These are phyloP conservation scores for Acleris laterana DNA, from an alignment of 2,888 invertebrate species.

Conservation along the genomic window DNA sequence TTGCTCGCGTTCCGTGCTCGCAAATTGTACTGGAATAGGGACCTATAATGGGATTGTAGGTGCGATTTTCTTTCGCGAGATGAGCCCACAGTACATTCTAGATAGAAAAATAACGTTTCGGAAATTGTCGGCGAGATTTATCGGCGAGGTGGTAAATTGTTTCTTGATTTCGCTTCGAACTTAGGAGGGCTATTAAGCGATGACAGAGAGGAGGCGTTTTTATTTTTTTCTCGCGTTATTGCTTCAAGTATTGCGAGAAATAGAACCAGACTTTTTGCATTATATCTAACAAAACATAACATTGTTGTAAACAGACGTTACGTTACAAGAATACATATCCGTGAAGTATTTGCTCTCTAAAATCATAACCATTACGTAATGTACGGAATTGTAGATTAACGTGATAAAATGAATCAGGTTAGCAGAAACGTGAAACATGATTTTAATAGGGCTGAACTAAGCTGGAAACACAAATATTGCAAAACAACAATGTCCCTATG, in stretches of 20 bases:
- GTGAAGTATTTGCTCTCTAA: too few relatives aligned
- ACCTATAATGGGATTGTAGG: slow-evolving; percentile 82
- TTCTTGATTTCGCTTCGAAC: slow-evolving; percentile 62
- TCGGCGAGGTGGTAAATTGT: slow-evolving; percentile 68
- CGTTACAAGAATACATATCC: too few relatives aligned
- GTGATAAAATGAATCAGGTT: too few relatives aligned
- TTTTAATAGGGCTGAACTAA: too few relatives aligned
- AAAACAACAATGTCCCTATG: background rate
- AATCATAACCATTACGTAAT: too few relatives aligned
- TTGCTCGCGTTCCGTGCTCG: slow-evolving; percentile 72
- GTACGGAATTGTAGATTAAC: too few relatives aligned
- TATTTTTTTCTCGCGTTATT: slow-evolving; percentile 19
- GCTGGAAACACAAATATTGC: background rate
- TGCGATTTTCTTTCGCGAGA: slow-evolving; percentile 76
- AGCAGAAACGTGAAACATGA: too few relatives aligned
- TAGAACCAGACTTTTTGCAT: too few relatives aligned
- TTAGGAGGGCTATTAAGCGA: slow-evolving; percentile 50
- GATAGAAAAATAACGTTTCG: slow-evolving; percentile 77
- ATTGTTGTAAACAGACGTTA: too few relatives aligned
- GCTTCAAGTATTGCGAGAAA: background rate
- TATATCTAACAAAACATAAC: too few relatives aligned
- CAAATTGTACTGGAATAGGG: slow-evolving; percentile 81
- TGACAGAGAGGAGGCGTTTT: slow-evolving; percentile 37
- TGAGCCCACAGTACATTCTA: slow-evolving; percentile 65
- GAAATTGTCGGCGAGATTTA: slow-evolving; percentile 79